Percentiles rank a stretch among this genome's conserved stretches.
These are phyloP conservation scores for Liparis tanakae DNA, from an alignment of 2,797 vertebrate species.

Conservation along the genomic window DNA sequence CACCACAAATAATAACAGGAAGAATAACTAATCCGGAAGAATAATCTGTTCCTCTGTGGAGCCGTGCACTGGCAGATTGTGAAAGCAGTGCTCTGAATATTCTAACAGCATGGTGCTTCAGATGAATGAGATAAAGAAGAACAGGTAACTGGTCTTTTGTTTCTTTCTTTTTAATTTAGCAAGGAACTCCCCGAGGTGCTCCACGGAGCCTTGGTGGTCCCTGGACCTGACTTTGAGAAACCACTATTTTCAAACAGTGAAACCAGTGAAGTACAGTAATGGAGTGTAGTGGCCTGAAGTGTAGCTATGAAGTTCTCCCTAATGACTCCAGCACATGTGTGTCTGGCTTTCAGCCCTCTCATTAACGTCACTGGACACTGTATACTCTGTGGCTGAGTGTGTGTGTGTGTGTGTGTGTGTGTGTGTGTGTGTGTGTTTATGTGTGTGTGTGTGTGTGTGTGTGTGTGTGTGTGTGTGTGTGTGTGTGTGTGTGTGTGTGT, in stretches of 20 bases:
- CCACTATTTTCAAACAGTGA: slow-evolving; percentile 55
- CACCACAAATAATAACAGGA: neutral
- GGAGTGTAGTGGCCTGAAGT: slow-evolving; percentile 71
- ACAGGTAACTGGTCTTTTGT: slow-evolving; percentile 15
- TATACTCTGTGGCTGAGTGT: slow-evolving; percentile 54
- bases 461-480: slow-evolving; percentile 39
- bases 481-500: slow-evolving; percentile 29
- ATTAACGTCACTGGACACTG: slow-evolving; percentile 81
- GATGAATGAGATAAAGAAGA: slow-evolving; percentile 33
- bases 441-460: no score
- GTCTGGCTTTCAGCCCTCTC: slow-evolving; percentile 76
- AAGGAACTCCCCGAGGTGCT: slow-evolving; percentile 34
- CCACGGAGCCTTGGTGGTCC: slow-evolving; percentile 61
- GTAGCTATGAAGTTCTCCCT: slow-evolving; percentile 74
- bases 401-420: slow-evolving; percentile 35
- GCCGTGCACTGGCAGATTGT: neutral
- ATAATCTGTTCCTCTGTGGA: neutral
- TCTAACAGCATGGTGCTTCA: neutral
- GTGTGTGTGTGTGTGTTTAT: slow-evolving; percentile 39
- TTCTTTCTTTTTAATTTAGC: slow-evolving; percentile 26
- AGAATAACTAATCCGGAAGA: neutral
- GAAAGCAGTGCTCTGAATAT: neutral
- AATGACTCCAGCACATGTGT: slow-evolving; percentile 81
- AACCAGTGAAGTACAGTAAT: slow-evolving; percentile 73
- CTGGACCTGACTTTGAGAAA: slow-evolving; percentile 69